These are phyloP conservation scores for Atethmia centrago DNA, from an alignment of 2,888 invertebrate species.

Conservation along the genomic window DNA sequence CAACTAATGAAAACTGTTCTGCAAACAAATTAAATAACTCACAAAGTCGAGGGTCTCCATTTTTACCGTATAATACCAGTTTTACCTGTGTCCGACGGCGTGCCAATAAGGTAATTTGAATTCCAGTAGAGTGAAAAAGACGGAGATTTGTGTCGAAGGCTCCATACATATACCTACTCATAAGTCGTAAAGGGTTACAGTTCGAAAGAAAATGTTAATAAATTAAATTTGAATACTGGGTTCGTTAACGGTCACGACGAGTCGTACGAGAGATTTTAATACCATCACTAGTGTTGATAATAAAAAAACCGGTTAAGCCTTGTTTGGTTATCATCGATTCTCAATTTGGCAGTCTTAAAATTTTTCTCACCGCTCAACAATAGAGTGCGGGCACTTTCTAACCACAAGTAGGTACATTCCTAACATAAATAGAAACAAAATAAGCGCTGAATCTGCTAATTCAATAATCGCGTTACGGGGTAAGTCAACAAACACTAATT, in stretches of 20 bases:
- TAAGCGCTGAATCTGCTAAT: slow-evolving; percentile 67
- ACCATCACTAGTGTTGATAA: slow-evolving; percentile 53
- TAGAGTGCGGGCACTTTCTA: slow-evolving; percentile 69
- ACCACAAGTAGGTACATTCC: slow-evolving; percentile 60
- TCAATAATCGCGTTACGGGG: slow-evolving; percentile 58
- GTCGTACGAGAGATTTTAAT: slow-evolving; percentile 55
- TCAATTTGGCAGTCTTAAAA: slow-evolving; percentile 45
- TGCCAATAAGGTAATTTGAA: slow-evolving; percentile 89
- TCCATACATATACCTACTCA: slow-evolving; percentile 70
- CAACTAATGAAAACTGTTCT: slow-evolving; percentile 82
- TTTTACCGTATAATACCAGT: slow-evolving; percentile 84
- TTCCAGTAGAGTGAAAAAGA: slow-evolving; percentile 89
- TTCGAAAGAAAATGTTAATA: slow-evolving; percentile 82
- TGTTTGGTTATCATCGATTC: slow-evolving; percentile 45
- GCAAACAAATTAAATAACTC: slow-evolving; percentile 75
- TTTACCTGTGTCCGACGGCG: slow-evolving; percentile 86
- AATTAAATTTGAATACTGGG: slow-evolving; percentile 84
- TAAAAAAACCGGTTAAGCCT: slow-evolving; percentile 55
- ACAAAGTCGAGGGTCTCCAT: slow-evolving; percentile 70
- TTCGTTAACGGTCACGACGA: slow-evolving; percentile 81
- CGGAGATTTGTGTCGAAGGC: slow-evolving; percentile 80
- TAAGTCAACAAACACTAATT: slow-evolving; percentile 62
- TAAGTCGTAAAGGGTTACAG: slow-evolving; percentile 71
- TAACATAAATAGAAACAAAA: slow-evolving; percentile 56
- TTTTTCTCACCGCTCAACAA: slow-evolving; percentile 34